Conservation (phyloP, 2,113 vertebrate genomes). For the Bubalus kerabau region DNA sequence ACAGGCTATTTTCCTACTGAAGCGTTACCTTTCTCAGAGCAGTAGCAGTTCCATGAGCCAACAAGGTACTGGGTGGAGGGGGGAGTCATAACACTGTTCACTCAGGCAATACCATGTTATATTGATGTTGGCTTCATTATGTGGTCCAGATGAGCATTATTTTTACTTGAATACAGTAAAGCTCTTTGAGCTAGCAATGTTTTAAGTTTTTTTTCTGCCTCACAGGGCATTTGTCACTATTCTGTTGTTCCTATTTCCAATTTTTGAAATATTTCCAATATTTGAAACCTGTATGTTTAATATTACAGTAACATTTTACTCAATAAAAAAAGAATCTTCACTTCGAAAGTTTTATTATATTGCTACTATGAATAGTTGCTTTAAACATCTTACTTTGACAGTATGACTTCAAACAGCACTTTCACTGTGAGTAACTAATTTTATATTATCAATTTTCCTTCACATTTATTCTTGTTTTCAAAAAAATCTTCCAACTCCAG, state of each 20-base stretch:
- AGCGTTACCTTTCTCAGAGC: not conserved
- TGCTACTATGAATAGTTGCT: not conserved
- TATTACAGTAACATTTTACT: not conserved
- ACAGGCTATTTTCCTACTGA: not conserved
- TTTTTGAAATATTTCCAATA: not conserved
- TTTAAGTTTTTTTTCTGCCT: not conserved
- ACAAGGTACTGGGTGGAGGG: not conserved
- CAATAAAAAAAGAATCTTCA: not conserved
- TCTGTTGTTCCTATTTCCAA: not conserved
- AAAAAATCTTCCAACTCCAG: not conserved
- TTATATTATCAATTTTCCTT: not conserved
- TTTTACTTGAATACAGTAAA: not conserved
- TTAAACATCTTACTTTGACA: not conserved
- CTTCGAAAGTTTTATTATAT: not conserved
- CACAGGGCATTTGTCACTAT: not conserved
- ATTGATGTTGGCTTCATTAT: not conserved
- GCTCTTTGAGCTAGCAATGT: not conserved
- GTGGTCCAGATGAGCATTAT: not conserved
- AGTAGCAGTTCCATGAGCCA: conserved; percentile 35
- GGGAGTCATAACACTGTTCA: conserved; percentile 9
- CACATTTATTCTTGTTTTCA: not conserved
- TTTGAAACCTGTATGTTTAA: not conserved
- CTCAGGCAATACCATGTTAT: conserved; percentile 50
- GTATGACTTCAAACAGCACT: not conserved
- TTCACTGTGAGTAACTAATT: not conserved